Base-by-base conservation (phyloP, 1,140 invertebrate genomes). In the Psix sp. region DNA sequence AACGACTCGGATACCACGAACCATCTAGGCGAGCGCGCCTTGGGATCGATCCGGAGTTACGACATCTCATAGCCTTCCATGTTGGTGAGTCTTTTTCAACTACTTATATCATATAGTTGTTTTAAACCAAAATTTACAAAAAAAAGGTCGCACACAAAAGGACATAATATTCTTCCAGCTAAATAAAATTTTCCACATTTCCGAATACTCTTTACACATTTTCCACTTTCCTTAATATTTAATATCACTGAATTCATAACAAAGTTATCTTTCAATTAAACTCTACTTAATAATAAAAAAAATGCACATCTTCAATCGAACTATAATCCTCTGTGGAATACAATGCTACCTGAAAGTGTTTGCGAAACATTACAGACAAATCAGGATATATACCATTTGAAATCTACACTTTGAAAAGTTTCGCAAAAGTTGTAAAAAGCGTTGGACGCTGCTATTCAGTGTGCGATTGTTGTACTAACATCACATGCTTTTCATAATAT, bases 11-110 rank as follows among this genome's bases (percentile, higher is more conserved):
- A 16, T 92, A 90, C 86, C 82, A 82, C 42, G 90, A 91, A 46
- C 73, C 85, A 57, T 87, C 89, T 1, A 85, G 91, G 42, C 84
- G 91, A 71, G 82, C 89, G 21, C 84, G 91, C 26, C 84, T 92
- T 67, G 90, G 90, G 1, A 90, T 92, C 15, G 91, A 92, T 82
- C 90, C 90, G 13, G 91, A 92, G 71, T 81, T 92, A 52, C 85
- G 90, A 26, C 88, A 91, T 80, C 84, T 89, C 67, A 81, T 92
- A 36, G 86, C 89, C 13, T 91, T 91, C 84, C 90, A 91, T 74
- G 84, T 89, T 17, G 88, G 88, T 88, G 71, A 81, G 84, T 86
- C 26, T 26, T 46, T 49, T 65, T 38, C 42, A 60, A 62, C 43
- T 51, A 45, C 57, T 59, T 56, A 35, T 39, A 18, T 39, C 21